These are phyloP conservation scores for Prosopocoilus inquinatus DNA, from an alignment of 2,888 invertebrate genomes.

Conservation along the genomic window DNA sequence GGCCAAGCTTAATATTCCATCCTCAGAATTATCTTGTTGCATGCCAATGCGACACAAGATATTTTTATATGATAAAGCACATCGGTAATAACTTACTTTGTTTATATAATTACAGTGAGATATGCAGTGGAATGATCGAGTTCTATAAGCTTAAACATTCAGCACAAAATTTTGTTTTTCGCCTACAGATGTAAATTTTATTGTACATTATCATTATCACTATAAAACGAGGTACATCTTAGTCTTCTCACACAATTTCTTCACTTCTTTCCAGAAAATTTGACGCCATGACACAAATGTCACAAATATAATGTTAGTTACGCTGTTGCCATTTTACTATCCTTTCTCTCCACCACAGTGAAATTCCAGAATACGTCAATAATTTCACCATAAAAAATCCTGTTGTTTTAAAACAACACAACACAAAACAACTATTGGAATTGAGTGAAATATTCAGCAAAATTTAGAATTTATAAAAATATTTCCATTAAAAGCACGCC, in stretches of 20 bases:
- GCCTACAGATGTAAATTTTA: constrained; percentile 22
- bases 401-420: too few species aligned
- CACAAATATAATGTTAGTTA: constrained; percentile 10
- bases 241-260: constrained; percentile 12
- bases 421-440: too few species aligned
- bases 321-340: constrained; percentile 1
- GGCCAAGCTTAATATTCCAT: too few species aligned
- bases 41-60: too few species aligned
- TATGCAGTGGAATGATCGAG: constrained; percentile 18
- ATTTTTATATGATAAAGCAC: too few species aligned
- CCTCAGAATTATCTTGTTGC: too few species aligned
- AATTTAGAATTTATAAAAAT: too few species aligned
- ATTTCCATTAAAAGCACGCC: too few species aligned
- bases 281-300: constrained; percentile 25
- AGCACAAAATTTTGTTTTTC: constrained; percentile 29
- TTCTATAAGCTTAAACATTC: constrained; percentile 20
- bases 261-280: constrained; percentile 20
- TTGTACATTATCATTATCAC: constrained; percentile 18
- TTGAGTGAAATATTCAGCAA: too few species aligned
- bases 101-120: constrained; percentile 27
- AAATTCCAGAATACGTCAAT: too few species aligned
- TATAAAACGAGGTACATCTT: constrained; percentile 5
- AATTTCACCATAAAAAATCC: too few species aligned
- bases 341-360: background rate
- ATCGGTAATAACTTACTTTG: constrained; percentile 21